These are phyloP conservation scores for Drosophila peninsularis DNA, from an alignment of 2,888 invertebrate species.

Conservation along the genomic window DNA sequence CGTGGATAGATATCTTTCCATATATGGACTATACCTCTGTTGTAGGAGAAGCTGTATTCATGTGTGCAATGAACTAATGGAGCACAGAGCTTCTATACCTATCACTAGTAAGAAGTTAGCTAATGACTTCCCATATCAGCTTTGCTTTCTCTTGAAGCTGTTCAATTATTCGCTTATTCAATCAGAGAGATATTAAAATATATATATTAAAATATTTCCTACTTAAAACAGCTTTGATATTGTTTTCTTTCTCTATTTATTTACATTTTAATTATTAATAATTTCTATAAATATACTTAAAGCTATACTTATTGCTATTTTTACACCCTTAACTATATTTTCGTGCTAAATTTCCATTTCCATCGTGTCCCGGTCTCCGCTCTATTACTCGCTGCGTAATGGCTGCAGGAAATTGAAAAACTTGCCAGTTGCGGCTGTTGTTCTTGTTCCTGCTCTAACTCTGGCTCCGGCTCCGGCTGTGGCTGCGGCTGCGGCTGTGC, in stretches of 20 bases:
- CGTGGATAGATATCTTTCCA: no score
- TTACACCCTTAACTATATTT: neutral
- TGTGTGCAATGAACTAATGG: no score
- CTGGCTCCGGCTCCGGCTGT: neutral
- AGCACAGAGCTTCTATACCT: no score
- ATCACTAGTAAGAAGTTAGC: no score
- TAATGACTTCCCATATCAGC: no score
- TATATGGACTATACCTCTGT: no score
- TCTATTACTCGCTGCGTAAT: constrained; percentile 54
- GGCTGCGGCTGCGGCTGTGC: constrained; percentile 6
- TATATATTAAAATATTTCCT: no score
- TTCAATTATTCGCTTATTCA: no score
- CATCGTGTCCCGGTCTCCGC: constrained; percentile 5
- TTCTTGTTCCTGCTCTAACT: constrained; percentile 27
- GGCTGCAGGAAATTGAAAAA: constrained; percentile 78
- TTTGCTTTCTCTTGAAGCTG: no score
- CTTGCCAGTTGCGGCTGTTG: constrained; percentile 43
- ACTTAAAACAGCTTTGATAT: neutral
- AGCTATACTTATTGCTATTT: neutral
- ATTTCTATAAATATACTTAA: neutral
- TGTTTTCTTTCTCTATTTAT: neutral
- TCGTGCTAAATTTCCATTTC: neutral
- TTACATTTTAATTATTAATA: neutral
- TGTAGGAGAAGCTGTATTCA: no score
- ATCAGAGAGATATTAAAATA: no score